Base-by-base conservation (phyloP, 2,113 vertebrate genomes). In the Cyprinodon variegatus region DNA sequence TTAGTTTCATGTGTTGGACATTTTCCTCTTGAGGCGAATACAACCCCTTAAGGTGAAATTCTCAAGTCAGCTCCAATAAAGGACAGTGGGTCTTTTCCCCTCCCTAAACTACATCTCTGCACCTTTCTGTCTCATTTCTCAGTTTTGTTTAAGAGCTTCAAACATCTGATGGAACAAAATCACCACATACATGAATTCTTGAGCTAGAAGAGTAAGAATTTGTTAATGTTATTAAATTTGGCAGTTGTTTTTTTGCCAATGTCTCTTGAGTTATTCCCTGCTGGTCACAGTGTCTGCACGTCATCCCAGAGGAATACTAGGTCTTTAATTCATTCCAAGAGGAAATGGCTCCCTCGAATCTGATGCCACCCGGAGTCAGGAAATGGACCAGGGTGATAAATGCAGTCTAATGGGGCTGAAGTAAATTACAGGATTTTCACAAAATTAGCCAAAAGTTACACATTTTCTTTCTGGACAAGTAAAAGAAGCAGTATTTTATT, bases 351-450 rank as follows among this genome's bases (percentile, higher is more conserved):
- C 20, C 59, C 57, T 86, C 85, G 82, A 84, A 89, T 91, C 87
- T 86, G 88, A 90, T 91, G 86, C 83, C 82, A 89, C 86, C 72
- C 38, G 20, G 77, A 87, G 79, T 83, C 86, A 88, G 92, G 92
- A 93, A 92, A 86, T 83, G 63, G 76, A 57, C 68, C 73, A 65
- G 84, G 85, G 64, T 70, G 84, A 85, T 91, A 90, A 92, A 73
- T 60, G 40, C 68, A 12, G 50, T 61, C 71, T 64, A 79, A 77
- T 71, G 68, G 83, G 84, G 87, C 78, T 63, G 81, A 80, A 61
- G 83, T 11, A 71, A 69, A 78, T 81, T 65, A 72, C 74, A 59
- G 61, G 11, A 77, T 65, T 86, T 75, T 84, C 48, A 79, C 76
- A 70, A 76, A 81, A 86, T 81, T 85, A 12, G 17, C 76, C 60